A percentile compares a stretch with the other conserved stretches of the same genome.
phyloP scores from a whole-genome alignment of 92 coral and sea anemone species.

The Actinernus sp. region DNA sequence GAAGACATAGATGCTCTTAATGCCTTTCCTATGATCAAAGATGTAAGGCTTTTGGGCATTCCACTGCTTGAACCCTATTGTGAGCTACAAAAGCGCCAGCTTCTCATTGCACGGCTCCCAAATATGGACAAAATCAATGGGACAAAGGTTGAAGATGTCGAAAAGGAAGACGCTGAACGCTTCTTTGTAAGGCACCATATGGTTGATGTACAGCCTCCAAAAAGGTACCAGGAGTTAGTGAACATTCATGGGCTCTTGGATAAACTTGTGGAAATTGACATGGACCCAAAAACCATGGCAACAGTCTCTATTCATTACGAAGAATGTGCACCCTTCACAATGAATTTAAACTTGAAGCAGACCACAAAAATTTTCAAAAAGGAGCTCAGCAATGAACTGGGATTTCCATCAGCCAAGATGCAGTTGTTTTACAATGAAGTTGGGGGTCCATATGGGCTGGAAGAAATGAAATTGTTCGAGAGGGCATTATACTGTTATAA shows the following conservation, averaged over 20 bases:
- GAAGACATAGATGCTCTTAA: conserved; percentile 84
- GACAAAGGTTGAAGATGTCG: conserved; percentile 61
- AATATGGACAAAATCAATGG: conserved; percentile 81
- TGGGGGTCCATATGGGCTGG: conserved; percentile 34
- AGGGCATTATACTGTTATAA: conserved; percentile 64
- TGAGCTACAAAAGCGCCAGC: conserved; percentile 73
- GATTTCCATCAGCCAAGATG: conserved; percentile 73
- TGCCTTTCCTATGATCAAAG: conserved; percentile 61
- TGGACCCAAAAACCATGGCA: conserved; percentile 66
- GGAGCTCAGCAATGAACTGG: conserved; percentile 70
- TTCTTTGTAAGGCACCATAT: conserved; percentile 79
- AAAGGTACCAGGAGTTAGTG: conserved; percentile 75
- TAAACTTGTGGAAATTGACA: conserved; percentile 83
- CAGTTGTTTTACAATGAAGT: conserved; percentile 58
- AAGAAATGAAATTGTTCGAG: conserved; percentile 56
- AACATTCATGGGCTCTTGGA: conserved; percentile 70
- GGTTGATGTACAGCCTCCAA: conserved; percentile 74
- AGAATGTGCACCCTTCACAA: conserved; percentile 65
- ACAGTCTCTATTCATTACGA: conserved; percentile 67
- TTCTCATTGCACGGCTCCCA: conserved; percentile 90
- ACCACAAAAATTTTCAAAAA: conserved; percentile 80
- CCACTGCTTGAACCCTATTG: conserved; percentile 58
- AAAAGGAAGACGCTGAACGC: conserved; percentile 91
- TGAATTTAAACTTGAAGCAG: conserved; percentile 63
- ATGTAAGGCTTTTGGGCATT: conserved; percentile 85